A percentile compares a stretch with the other conserved stretches of the same genome.
Conservation (phyloP, 1,140 invertebrate species). For the Telenomus remus region DNA sequence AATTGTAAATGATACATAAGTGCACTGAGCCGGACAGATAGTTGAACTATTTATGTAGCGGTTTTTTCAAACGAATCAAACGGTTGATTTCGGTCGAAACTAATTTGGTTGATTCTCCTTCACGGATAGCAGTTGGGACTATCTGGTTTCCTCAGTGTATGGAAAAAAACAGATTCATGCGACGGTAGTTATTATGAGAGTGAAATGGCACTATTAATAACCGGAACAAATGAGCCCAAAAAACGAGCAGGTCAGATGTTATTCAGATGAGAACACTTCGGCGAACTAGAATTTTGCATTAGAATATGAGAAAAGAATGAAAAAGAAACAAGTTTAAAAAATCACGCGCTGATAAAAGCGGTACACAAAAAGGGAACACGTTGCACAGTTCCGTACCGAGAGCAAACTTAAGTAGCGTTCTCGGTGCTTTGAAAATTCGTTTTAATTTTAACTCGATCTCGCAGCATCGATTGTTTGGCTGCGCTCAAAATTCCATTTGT, state of each 20-base stretch:
- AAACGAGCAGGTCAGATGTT: slow-evolving; percentile 29
- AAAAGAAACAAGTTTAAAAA: slow-evolving; percentile 49
- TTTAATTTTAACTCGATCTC: slow-evolving; percentile 41
- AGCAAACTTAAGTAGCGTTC: slow-evolving; percentile 55
- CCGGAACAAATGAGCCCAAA: slow-evolving; percentile 34
- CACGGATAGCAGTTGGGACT: too few relatives aligned
- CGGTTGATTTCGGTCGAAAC: too few relatives aligned
- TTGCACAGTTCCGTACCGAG: slow-evolving; percentile 37
- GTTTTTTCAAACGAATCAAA: too few relatives aligned
- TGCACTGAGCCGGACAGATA: too few relatives aligned
- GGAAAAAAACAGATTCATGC: slow-evolving; percentile 17
- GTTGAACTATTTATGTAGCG: too few relatives aligned
- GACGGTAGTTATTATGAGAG: slow-evolving; percentile 29
- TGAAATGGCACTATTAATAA: slow-evolving; percentile 52
- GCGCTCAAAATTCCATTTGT: slow-evolving; percentile 63
- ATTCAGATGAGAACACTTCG: slow-evolving; percentile 50
- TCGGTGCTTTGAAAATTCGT: slow-evolving; percentile 56
- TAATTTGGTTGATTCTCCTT: too few relatives aligned
- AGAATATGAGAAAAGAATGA: slow-evolving; percentile 30
- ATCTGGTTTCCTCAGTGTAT: too few relatives aligned
- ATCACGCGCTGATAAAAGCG: slow-evolving; percentile 42
- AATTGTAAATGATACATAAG: slow-evolving; percentile 50
- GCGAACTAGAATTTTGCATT: slow-evolving; percentile 55
- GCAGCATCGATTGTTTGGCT: slow-evolving; percentile 49
- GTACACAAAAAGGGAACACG: slow-evolving; percentile 36